Conservation (phyloP, 2,888 invertebrate species). For the Adela reaumurella region DNA sequence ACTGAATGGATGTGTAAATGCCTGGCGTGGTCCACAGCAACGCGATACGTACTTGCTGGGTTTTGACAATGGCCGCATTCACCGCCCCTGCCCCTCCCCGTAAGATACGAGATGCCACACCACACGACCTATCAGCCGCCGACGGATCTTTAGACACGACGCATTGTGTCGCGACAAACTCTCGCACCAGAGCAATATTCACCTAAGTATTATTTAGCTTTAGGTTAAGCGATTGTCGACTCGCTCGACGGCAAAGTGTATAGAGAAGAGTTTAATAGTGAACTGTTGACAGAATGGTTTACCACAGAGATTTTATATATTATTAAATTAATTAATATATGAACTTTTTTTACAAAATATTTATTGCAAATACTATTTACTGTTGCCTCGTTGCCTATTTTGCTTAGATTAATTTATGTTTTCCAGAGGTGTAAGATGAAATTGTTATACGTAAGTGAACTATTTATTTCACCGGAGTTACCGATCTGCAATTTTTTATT, state of each 20-base stretch:
- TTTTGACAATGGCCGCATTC: slow-evolving; percentile 53
- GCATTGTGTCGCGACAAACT: too few species aligned
- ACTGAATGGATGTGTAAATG: too few species aligned
- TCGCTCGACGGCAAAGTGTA: slow-evolving; percentile 27
- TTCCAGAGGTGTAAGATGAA: neutral
- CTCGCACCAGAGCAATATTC: neutral
- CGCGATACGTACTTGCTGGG: slow-evolving; percentile 57
- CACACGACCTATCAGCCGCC: slow-evolving; percentile 40
- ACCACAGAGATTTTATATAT: slow-evolving; percentile 1
- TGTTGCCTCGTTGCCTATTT: slow-evolving; percentile 21
- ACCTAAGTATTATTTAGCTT: neutral
- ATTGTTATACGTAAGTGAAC: neutral
- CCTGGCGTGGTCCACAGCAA: slow-evolving; percentile 43
- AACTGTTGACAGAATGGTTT: slow-evolving; percentile 18
- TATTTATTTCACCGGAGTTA: neutral
- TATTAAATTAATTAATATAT: slow-evolving; percentile 12
- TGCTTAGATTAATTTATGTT: neutral
- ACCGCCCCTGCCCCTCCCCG: slow-evolving; percentile 42
- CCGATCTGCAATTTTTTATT: neutral
- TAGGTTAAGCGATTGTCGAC: neutral
- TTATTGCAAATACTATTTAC: slow-evolving; percentile 34
- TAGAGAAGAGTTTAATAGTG: slow-evolving; percentile 25
- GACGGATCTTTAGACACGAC: slow-evolving; percentile 29
- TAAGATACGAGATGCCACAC: slow-evolving; percentile 46
- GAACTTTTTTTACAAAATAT: slow-evolving; percentile 27